Conservation (phyloP, 2,113 vertebrate genomes). For the Ornithorhynchus anatinus region DNA sequence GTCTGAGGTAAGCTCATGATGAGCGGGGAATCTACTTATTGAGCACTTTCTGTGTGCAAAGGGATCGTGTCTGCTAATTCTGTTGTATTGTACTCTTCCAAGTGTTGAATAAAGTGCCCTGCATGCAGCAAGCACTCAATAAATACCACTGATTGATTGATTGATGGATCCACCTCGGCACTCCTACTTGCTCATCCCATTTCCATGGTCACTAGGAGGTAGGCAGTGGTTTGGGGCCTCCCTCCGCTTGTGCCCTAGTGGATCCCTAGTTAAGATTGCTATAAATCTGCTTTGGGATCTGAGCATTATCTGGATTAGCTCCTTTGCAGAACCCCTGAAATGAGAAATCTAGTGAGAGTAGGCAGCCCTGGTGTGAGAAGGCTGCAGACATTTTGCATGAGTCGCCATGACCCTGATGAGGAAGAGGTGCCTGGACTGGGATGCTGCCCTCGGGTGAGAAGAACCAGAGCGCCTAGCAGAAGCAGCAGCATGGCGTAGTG, state of each 20-base stretch:
- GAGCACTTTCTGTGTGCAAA: no score
- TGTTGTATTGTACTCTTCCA: no score
- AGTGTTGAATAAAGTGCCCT: no score
- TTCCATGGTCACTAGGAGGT: constrained; percentile 21
- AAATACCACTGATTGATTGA: no score
- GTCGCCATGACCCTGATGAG: not conserved
- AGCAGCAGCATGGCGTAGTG: no score
- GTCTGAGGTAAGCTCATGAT: no score
- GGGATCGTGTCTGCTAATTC: no score
- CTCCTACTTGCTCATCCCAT: constrained; percentile 21
- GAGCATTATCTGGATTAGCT: constrained; percentile 78
- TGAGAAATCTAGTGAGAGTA: constrained; percentile 77
- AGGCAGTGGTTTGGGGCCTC: constrained; percentile 19
- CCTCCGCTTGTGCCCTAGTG: not conserved
- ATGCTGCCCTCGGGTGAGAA: not conserved
- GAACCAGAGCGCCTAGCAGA: not conserved
- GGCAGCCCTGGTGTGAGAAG: constrained; percentile 40
- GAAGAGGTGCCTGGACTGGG: not conserved
- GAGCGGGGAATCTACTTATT: no score
- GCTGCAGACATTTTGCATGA: constrained; percentile 37
- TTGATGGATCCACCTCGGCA: not conserved
- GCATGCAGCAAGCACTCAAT: no score
- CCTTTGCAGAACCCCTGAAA: constrained; percentile 75
- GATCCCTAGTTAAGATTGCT: constrained; percentile 57
- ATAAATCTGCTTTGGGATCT: constrained; percentile 79